Base-by-base conservation (phyloP, 2,113 vertebrate genomes). In the Psilopogon haemacephalus region DNA sequence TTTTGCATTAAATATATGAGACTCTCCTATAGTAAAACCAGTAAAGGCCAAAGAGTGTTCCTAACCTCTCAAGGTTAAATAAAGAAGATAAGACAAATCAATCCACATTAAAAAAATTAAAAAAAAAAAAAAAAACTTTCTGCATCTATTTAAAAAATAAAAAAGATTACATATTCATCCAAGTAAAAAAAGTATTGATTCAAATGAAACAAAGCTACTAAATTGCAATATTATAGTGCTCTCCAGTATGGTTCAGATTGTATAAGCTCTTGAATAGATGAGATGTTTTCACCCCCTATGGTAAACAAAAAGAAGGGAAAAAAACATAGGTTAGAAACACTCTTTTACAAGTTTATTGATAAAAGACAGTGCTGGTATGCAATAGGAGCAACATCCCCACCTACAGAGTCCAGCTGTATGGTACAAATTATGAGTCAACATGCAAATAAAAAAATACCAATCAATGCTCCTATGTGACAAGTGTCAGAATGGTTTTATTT, bases 161-260 rank as follows among this genome's bases (percentile, higher is more conserved):
- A 82, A 91, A 58, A 5, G n/a, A 73, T 35, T 30, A 72, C 35
- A 54, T 65, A 76, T 65, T 63, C 19, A 37, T 38, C 40, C 24
- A 6, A 93, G 28, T 72, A 79, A 40, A 91, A 91, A 86, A 87
- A 85, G 40, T 67, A 96, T 30, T 83, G 78, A 94, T 89, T 80
- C 59, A 50, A 6, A 4, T 50, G 71, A 89, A 87, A 76, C 11
- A 86, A 74, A 73, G 46, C 33, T 55, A 89, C 32, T 54, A 70
- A 72, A 63, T 28, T 83, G 40, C 42, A 70, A 10, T n/a, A 26
- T 55, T 89, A 70, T 2, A 42, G n/a, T 55, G 38, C 73, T 91
- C 12, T 80, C 33, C 63, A 67, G 6, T 62, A 83, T 24, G 27
- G 40, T 50, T 87, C 74, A 83, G 59, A 79, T 26, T 88, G n/a